Evolutionary conservation across 2,888 invertebrate species (phyloP), one percentile per base, ranked within the genome.

Genomic region (Aspidapion aeneum): DNA sequence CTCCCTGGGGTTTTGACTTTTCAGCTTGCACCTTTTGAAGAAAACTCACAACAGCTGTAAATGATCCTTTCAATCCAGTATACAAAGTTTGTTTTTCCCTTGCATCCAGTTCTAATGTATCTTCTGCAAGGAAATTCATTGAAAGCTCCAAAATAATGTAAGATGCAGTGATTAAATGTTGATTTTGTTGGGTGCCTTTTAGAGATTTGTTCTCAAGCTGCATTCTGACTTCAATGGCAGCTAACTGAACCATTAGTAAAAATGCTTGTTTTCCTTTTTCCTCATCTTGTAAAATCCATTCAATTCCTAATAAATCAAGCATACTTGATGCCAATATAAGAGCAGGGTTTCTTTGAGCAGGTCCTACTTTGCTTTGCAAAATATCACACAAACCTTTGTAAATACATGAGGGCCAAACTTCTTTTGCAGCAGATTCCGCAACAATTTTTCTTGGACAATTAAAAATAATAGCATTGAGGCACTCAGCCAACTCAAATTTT

Each of bases 221-320:
- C 95, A 97, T 96, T 74, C 96, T 87, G 1, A 96, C 90, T 84
- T 97, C 96, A 75, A 96, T 93, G 58, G 94, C 93, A 72, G 92
- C 90, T 62, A 97, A 82, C 77, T 96, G 95, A 62, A 95, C 86
- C 20, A 93, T 79, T 12, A 96, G 80, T 18, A 95, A 82, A 72
- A 96, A 88, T 74, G 94, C 90, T 74, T 93, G 89, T 79, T 92
- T 91, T 63, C 85, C 85, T 62, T 93, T 92, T 65, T 90, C 90
- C 70, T 90, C 90, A 78, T 92, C 91, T 72, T 85, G 86, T 68
- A 94, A 82, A 61, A 90, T 86, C 94, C 94, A 95, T 69, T 93
- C 92, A 21, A 93, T 87, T 18, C 96, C 94, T 19, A 94, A 82
- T 0, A 92, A 81, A 70, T 94, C 91, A 64, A 95, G 82, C 74